phyloP scores from a whole-genome alignment of 2,888 invertebrate species.

The Mallateleia sp. region DNA sequence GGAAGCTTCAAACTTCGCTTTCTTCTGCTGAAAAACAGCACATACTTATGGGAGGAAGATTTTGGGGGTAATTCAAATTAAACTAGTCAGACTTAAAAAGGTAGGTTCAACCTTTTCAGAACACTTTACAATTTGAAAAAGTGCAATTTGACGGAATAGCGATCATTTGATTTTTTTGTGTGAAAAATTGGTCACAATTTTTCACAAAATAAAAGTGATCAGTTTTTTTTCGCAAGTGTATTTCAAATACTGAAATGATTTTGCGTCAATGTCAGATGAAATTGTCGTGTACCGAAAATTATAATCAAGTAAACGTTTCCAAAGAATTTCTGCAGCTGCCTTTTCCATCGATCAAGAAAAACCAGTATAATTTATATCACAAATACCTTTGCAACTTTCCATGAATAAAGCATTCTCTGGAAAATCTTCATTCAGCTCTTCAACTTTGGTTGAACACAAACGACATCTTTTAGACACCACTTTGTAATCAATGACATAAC shows the following conservation, averaged over 20 bases:
- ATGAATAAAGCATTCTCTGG: background rate
- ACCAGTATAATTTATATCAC: background rate
- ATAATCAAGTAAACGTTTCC: background rate
- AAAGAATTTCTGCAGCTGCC: background rate
- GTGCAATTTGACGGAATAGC: too few species aligned
- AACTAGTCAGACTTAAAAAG: too few species aligned
- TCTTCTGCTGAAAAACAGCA: too few species aligned
- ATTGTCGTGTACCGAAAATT: background rate
- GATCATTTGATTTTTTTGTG: too few species aligned
- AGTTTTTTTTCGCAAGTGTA: too few species aligned
- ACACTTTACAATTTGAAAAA: too few species aligned
- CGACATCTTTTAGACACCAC: background rate
- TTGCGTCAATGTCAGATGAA: background rate
- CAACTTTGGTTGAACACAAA: background rate
- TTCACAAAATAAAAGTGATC: too few species aligned
- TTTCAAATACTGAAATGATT: background rate
- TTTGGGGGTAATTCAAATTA: too few species aligned
- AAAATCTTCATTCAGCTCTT: background rate
- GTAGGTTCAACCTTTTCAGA: too few species aligned
- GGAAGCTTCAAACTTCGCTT: too few species aligned
- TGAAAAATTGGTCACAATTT: too few species aligned
- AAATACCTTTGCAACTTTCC: background rate
- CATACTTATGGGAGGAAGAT: too few species aligned
- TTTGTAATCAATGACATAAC: slow-evolving; percentile 13
- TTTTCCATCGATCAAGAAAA: background rate